These are phyloP conservation scores for Molossus alvarezi DNA, from an alignment of 2,797 vertebrate species.

Conservation along the genomic window DNA sequence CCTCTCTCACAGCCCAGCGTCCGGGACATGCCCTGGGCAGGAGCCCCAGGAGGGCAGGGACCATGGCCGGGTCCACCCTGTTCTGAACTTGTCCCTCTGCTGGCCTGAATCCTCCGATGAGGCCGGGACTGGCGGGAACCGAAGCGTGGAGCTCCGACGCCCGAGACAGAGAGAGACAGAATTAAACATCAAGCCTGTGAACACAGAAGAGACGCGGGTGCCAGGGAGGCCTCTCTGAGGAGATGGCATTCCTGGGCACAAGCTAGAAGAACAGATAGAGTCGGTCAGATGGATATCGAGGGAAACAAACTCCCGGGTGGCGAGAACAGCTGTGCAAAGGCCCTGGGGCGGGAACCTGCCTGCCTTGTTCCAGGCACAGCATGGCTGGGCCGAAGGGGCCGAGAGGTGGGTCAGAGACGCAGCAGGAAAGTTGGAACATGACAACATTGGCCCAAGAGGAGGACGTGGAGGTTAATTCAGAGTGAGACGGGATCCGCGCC, in stretches of 20 bases:
- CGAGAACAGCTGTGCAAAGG: neutral
- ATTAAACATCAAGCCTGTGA: neutral
- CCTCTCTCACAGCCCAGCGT: neutral
- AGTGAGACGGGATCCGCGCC: neutral
- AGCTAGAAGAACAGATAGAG: neutral
- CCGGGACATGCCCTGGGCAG: neutral
- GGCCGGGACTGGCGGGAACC: neutral
- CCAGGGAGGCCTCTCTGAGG: neutral
- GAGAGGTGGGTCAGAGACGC: accelerated
- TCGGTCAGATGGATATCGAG: neutral
- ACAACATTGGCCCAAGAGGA: neutral
- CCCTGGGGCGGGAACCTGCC: neutral
- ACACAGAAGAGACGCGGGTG: accelerated
- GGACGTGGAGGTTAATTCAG: accelerated
- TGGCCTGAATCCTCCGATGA: accelerated
- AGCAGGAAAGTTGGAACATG: neutral
- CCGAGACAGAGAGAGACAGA: neutral
- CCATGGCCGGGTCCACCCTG: accelerated
- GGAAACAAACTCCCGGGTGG: neutral
- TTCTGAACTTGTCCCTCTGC: accelerated
- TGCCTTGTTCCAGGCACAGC: accelerated
- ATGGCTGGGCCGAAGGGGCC: accelerated
- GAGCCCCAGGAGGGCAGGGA: neutral
- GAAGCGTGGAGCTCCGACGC: accelerated
- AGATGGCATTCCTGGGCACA: neutral